Percentiles rank a stretch among this genome's conserved stretches.
phyloP scores from a whole-genome alignment of 1,140 invertebrate species.

The Sarcophaga bullata region DNA sequence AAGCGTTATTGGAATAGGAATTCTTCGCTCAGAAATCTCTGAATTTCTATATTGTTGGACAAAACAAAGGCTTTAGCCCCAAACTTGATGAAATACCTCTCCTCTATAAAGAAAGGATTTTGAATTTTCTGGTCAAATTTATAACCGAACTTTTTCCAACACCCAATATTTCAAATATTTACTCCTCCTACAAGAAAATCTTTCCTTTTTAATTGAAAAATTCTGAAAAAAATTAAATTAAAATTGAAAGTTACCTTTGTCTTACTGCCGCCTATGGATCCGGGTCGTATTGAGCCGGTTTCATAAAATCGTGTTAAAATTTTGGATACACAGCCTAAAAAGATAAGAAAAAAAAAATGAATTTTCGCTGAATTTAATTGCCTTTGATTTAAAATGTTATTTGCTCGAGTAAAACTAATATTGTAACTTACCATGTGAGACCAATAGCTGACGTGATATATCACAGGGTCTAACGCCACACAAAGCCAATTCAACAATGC shows the following conservation, averaged over 20 bases:
- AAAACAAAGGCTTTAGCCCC: too few relatives aligned
- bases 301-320: constrained; percentile 97
- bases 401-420: background rate
- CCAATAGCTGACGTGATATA: constrained; percentile 92
- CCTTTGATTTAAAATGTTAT: background rate
- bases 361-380: background rate
- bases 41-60: too few relatives aligned
- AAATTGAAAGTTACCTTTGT: constrained; percentile 77
- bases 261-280: constrained; percentile 89
- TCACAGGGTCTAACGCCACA: constrained; percentile 94
- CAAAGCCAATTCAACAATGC: constrained; percentile 93
- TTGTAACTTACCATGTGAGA: constrained; percentile 87
- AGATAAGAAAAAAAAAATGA: background rate
- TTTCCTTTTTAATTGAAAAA: too few relatives aligned
- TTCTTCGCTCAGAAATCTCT: too few relatives aligned
- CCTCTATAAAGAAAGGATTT: too few relatives aligned
- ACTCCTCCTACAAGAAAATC: too few relatives aligned
- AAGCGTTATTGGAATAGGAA: too few relatives aligned
- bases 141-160: too few relatives aligned
- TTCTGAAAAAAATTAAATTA: too few relatives aligned
- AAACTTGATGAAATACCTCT: too few relatives aligned
- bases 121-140: too few relatives aligned
- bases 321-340: constrained; percentile 85
- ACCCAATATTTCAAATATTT: too few relatives aligned
- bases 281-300: constrained; percentile 91